Evolutionary conservation across 1,140 invertebrate genomes (phyloP), one percentile per base, ranked within the genome.

Genomic region (Drosophila sturtevanti): DNA sequence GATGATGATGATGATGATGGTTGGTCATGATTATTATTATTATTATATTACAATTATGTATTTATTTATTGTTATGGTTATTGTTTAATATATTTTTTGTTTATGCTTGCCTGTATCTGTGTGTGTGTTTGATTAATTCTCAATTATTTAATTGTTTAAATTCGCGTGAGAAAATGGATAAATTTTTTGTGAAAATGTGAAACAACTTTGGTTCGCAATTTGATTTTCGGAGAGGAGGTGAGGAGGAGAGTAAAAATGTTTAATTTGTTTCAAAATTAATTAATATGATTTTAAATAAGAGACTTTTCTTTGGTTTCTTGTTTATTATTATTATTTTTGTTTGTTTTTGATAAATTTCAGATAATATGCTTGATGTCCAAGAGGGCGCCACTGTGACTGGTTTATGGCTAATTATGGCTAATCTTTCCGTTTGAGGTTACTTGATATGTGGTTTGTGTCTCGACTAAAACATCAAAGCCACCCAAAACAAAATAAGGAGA

Each of bases 61-160:
- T 76, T 76, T 71, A 73, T 77, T 68, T 76, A 24, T 68, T 72
- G 21, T 24, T 63, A 24, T 72, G 44, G 12, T 1, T 55, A 21
- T 41, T 71, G 18, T 10, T 52, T 14, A 12, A 41, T 14, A 38
- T 54, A 72, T 54, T 72, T 63, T 22, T 73, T 74, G 37, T 31
- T 16, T 41, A 24, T 38, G 56, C 4, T 24, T 58, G 41, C 54
- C 34, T 55, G 54, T 63, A 63, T 75, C 59, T 65, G 37, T 59
- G 61, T 55, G 54, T 68, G 63, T 77, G 68, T 64, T 44, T 59
- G 66, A 70, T 77, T 70, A 65, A 61, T 81, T 86, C 63, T 81
- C 77, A 86, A 86, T 81, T 81, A 86, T 81, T 80, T 85, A 85
- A 86, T 86, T 77, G 81, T 65, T 66, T 67, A 24, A 54, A 74